Conservation (phyloP, 2,113 vertebrate species). For the Melanostigma gelatinosum region DNA sequence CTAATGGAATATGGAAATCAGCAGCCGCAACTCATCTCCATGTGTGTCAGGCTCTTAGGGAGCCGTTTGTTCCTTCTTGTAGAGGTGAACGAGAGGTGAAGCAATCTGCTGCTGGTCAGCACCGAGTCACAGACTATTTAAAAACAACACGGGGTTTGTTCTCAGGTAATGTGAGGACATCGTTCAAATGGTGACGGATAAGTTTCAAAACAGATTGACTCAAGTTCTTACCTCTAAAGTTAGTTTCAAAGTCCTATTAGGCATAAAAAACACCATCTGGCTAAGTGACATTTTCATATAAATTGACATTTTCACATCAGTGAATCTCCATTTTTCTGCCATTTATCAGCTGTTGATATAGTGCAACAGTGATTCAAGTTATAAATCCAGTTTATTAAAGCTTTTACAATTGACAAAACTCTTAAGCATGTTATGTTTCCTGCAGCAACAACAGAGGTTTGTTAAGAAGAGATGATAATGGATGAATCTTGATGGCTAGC, state of each 20-base stretch:
- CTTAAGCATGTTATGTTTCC: neutral
- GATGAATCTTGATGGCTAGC: neutral
- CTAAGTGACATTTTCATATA: slow-evolving; percentile 17
- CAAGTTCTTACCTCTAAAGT: neutral
- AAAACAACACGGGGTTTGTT: slow-evolving; percentile 48
- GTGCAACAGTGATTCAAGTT: neutral
- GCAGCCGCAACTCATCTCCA: slow-evolving; percentile 49
- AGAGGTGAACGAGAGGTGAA: slow-evolving; percentile 70
- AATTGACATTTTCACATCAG: slow-evolving; percentile 35
- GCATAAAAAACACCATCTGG: neutral
- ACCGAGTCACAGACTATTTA: slow-evolving; percentile 27
- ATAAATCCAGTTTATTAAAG: neutral
- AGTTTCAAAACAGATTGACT: slow-evolving; percentile 22
- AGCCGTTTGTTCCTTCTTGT: slow-evolving; percentile 53
- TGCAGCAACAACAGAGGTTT: slow-evolving; percentile 10
- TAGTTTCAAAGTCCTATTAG: neutral
- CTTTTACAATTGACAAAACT: slow-evolving; percentile 4
- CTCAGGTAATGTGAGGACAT: slow-evolving; percentile 53
- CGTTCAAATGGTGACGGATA: slow-evolving; percentile 24
- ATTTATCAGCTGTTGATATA: neutral
- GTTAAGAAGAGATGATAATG: neutral
- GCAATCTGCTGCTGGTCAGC: slow-evolving; percentile 62
- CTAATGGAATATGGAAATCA: slow-evolving; percentile 68
- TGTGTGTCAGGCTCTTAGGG: slow-evolving; percentile 54
- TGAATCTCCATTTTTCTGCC: slow-evolving; percentile 12